phyloP scores from a whole-genome alignment of 2,888 invertebrate species.

The Bhutanitis thaidina region DNA sequence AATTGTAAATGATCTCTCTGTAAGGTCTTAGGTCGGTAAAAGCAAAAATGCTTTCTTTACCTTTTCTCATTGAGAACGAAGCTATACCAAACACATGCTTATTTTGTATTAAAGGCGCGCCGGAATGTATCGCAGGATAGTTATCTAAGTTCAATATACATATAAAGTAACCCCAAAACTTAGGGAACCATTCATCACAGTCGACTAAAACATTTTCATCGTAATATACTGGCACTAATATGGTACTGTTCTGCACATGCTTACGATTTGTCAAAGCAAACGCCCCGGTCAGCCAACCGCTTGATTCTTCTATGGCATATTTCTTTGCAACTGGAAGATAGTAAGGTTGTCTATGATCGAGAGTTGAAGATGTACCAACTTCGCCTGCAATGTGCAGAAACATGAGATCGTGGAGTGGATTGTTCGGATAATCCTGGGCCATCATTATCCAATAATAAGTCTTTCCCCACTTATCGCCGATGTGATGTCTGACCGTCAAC shows the following conservation, averaged over 20 bases:
- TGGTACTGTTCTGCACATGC: background rate
- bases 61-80: slow-evolving; percentile 9
- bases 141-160: slow-evolving; percentile 14
- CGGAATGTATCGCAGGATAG: slow-evolving; percentile 7
- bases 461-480: slow-evolving; percentile 11
- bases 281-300: slow-evolving; percentile 8
- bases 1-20: slow-evolving; percentile 6
- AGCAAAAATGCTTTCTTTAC: slow-evolving; percentile 10
- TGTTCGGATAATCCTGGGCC: background rate
- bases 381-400: background rate
- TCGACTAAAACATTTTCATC: slow-evolving; percentile 12
- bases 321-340: background rate
- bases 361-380: background rate
- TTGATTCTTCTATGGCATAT: slow-evolving; percentile 3
- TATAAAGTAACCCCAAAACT: slow-evolving; percentile 13
- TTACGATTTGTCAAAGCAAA: slow-evolving; percentile 3
- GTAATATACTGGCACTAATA: slow-evolving; percentile 4
- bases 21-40: slow-evolving; percentile 17
- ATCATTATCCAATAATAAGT: slow-evolving; percentile 6
- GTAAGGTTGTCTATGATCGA: background rate
- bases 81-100: slow-evolving; percentile 4
- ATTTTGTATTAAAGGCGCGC: slow-evolving; percentile 14
- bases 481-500: background rate
- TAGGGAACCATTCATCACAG: slow-evolving; percentile 12
- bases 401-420: slow-evolving; percentile 13